Conservation (phyloP, 2,888 invertebrate species). For the Sarcophaga subvicina region DNA sequence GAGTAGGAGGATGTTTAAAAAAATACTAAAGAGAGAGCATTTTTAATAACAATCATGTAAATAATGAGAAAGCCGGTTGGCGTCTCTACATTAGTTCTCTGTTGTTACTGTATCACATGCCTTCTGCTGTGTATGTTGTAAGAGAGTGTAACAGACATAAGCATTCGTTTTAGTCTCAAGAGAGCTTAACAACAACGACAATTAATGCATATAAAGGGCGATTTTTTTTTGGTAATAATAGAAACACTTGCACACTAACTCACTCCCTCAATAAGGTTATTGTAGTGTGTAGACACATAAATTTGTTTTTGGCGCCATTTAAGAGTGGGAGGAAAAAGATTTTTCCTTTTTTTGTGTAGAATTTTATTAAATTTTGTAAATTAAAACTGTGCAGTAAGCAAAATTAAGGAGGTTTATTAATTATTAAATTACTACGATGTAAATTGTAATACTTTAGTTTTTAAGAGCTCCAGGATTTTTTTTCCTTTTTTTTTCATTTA, state of each 20-base stretch:
- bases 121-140: not conserved
- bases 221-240: not conserved
- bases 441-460: too few relatives aligned
- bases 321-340: not conserved
- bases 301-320: conserved; percentile 48
- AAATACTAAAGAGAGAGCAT: not conserved
- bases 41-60: not conserved
- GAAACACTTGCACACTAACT: not conserved
- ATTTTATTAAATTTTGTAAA: too few relatives aligned
- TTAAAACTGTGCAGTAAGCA: too few relatives aligned
- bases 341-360: not conserved
- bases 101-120: not conserved
- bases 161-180: conserved; percentile 15
- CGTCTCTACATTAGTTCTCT: not conserved
- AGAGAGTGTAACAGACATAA: not conserved
- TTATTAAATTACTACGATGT: not conserved
- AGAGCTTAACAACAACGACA: conserved; percentile 21
- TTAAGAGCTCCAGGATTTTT: too few relatives aligned
- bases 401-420: not conserved
- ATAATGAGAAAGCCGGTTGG: conserved; percentile 23
- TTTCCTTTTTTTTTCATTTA: too few relatives aligned
- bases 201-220: not conserved
- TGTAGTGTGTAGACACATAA: conserved; percentile 26
- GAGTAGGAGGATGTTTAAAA: not conserved
- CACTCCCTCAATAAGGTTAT: not conserved